These are phyloP conservation scores for Nowickia ferox DNA, from an alignment of 2,888 invertebrate species.

Conservation along the genomic window DNA sequence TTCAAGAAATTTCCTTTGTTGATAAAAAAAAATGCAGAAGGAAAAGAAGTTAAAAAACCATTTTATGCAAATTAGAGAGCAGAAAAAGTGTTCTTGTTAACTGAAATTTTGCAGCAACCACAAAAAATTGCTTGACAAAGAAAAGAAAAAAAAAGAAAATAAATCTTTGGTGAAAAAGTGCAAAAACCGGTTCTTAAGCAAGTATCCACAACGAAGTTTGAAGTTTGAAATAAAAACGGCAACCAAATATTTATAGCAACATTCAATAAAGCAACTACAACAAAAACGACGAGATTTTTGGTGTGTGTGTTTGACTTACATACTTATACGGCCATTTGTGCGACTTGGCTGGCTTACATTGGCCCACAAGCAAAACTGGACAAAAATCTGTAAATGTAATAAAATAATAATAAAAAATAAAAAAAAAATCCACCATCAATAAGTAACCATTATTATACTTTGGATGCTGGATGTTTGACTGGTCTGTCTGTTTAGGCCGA, in stretches of 20 bases:
- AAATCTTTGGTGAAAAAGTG: constrained; percentile 68
- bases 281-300: constrained; percentile 48
- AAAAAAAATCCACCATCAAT: constrained; percentile 30
- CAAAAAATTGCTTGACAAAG: constrained; percentile 13
- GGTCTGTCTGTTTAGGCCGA: constrained; percentile 47
- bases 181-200: constrained; percentile 72
- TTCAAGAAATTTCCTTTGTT: constrained; percentile 37
- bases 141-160: constrained; percentile 56
- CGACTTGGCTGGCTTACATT: constrained; percentile 69
- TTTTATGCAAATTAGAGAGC: constrained; percentile 1
- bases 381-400: constrained; percentile 68
- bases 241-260: constrained; percentile 58
- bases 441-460: constrained; percentile 44
- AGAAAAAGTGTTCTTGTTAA: constrained; percentile 62
- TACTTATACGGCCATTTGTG: constrained; percentile 69
- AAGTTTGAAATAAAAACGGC: constrained; percentile 62
- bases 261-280: constrained; percentile 63
- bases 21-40: constrained; percentile 1
- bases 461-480: constrained; percentile 55
- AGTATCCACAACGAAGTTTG: constrained; percentile 65
- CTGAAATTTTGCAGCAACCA: constrained; percentile 43
- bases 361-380: constrained; percentile 72
- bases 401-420: constrained; percentile 43
- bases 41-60: constrained; percentile 17
- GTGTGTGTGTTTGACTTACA: constrained; percentile 65